Conservation (phyloP, 2,888 invertebrate species). For the Ophion ventricosus region DNA sequence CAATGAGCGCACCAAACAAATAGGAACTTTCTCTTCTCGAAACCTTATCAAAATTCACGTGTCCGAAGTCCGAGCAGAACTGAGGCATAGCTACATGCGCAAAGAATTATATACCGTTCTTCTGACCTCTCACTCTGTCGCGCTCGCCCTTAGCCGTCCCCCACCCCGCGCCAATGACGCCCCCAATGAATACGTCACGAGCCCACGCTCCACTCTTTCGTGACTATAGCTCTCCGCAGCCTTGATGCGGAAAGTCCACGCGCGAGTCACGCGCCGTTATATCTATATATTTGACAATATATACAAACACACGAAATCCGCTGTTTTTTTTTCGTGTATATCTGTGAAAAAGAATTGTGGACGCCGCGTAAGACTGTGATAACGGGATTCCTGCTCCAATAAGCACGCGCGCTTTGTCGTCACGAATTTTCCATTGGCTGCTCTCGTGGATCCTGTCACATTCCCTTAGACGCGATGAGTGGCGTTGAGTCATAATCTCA, state of each 20-base stretch:
- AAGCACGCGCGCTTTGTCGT: slow-evolving; percentile 5
- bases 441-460: slow-evolving; percentile 1
- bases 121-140: slow-evolving; percentile 57
- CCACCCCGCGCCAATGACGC: not conserved
- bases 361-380: not conserved
- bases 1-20: slow-evolving; percentile 83
- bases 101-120: slow-evolving; percentile 75
- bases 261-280: slow-evolving; percentile 9
- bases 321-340: not conserved
- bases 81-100: slow-evolving; percentile 74
- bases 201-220: slow-evolving; percentile 37
- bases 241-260: slow-evolving; percentile 43
- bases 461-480: slow-evolving; percentile 12
- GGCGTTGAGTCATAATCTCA: slow-evolving; percentile 9
- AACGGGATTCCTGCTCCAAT: slow-evolving; percentile 32
- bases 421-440: slow-evolving; percentile 31
- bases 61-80: slow-evolving; percentile 81
- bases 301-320: not conserved
- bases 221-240: slow-evolving; percentile 35
- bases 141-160: slow-evolving; percentile 2
- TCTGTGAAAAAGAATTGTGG: not conserved
- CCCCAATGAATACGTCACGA: slow-evolving; percentile 48
- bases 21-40: slow-evolving; percentile 79
- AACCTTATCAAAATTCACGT: slow-evolving; percentile 73
- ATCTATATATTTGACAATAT: not conserved